Evolutionary conservation across 1,140 invertebrate species (phyloP).

Genomic region (Apocrypta bakeri): DNA sequence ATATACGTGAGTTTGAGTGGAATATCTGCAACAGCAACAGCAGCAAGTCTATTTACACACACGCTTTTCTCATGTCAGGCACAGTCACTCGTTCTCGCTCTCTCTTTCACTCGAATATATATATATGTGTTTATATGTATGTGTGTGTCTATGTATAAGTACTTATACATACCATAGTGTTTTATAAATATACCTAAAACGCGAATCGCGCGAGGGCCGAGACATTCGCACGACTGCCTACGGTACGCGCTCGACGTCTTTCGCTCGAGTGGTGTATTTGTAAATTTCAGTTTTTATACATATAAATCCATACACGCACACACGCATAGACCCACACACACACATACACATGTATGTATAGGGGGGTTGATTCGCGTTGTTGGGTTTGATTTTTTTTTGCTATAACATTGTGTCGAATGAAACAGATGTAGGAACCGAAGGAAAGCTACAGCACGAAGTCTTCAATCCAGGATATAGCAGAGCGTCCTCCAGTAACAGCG

Average conservation of each 20-base stretch:
- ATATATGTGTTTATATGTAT: not conserved
- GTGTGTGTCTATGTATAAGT: not conserved
- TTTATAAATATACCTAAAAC: not conserved
- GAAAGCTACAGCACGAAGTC: slow-evolving; percentile 77
- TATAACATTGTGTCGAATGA: slow-evolving; percentile 48
- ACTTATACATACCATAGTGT: not conserved
- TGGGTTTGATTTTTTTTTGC: not conserved
- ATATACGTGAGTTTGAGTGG: not conserved
- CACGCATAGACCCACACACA: not conserved
- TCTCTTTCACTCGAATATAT: slow-evolving; percentile 17
- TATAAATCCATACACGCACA: not conserved
- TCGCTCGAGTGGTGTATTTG: not conserved
- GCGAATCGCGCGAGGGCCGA: not conserved
- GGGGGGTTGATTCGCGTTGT: not conserved
- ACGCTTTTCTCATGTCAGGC: not conserved
- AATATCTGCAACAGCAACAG: not conserved
- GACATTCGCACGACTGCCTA: not conserved
- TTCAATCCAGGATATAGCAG: slow-evolving; percentile 83
- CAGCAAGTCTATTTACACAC: not conserved
- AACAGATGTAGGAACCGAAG: slow-evolving; percentile 70
- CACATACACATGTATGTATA: not conserved
- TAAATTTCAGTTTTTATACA: too few relatives aligned
- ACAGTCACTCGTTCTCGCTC: too few relatives aligned
- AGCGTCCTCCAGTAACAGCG: slow-evolving; percentile 81
- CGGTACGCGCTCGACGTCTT: not conserved